Base-by-base conservation (phyloP, 2,113 vertebrate genomes). In the Hemibagrus wyckioides region DNA sequence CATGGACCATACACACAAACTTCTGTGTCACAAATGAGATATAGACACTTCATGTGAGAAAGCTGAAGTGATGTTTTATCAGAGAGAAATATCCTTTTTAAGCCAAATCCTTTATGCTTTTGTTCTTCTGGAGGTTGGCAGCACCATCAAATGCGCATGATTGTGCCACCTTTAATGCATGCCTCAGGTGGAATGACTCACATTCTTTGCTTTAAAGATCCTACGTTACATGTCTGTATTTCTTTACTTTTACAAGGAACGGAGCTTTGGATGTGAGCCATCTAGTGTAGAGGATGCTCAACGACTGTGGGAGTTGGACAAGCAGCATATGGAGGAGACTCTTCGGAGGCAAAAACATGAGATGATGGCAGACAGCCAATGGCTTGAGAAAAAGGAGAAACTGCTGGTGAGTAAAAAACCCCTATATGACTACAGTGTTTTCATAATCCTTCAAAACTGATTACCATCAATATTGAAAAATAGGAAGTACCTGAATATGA, bases 351-450 rank as follows among this genome's bases (percentile, higher is more conserved):
- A 99, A 89, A 97, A 96, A 90, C 87, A 89, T 91, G 95, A 99
- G 92, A 99, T 99, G 98, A 69, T 90, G 73, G 95, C 96, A 87
- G 98, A 99, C 14, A 95, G 95, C 41, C 94, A 94, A 87, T 99
- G 98, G 98, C 94, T 99, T 88, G 92, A 96, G 88, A 94, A 97
- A 86, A 96, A 99, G 89, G 97, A 98, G 91, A 95, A 92, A 69
- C 94, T 96, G 2, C 90, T 99, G 96, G 98, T 98, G 85, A 90
- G 87, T 69, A 5, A 86, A 56, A 54, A 52, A 81, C 67, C 79
- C 9, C 17, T 19, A 21, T n/a, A 65, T 63, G 39, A 30, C 59
- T 50, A 4, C 28, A 52, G 3, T 52, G 2, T 30, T 79, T 54
- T 79, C n/a, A 83, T 83, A 30, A 54, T 44, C 4, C 36, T 44